A percentile compares a stretch with the other conserved stretches of the same genome.
These are phyloP conservation scores for Mercenaria mercenaria DNA, from an alignment of 1,140 invertebrate species.

Conservation along the genomic window DNA sequence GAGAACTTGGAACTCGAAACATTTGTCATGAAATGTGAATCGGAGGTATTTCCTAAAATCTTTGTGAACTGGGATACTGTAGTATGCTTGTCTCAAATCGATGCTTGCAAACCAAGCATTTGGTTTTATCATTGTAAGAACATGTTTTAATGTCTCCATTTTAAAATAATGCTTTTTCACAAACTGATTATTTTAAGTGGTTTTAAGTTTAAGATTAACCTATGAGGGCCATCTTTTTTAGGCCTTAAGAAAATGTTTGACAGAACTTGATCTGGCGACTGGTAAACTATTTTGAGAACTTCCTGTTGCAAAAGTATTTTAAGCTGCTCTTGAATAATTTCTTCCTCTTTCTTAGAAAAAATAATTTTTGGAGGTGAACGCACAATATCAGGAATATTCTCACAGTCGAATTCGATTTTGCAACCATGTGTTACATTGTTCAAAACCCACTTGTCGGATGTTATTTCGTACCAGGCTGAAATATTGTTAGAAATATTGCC, in stretches of 20 bases:
- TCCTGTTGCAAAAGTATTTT: background rate
- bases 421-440: too few species aligned
- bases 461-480: too few species aligned
- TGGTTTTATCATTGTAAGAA: background rate
- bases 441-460: too few species aligned
- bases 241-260: background rate
- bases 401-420: too few species aligned
- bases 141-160: background rate
- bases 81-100: conserved; percentile 70
- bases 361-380: background rate
- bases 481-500: too few species aligned
- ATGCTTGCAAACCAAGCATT: background rate
- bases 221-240: background rate
- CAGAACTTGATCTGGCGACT: background rate
- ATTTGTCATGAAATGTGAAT: conserved; percentile 63
- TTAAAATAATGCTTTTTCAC: background rate
- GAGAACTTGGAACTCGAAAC: conserved; percentile 69
- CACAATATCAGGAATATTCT: background rate
- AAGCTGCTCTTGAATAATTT: background rate
- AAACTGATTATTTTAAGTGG: background rate
- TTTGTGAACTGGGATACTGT: conserved; percentile 52
- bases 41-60: conserved; percentile 64
- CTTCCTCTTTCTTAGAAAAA: background rate
- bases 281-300: background rate
- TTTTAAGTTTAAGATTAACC: background rate